Base-by-base conservation (phyloP, 2,113 vertebrate genomes). In the Cynoglossus semilaevis region DNA sequence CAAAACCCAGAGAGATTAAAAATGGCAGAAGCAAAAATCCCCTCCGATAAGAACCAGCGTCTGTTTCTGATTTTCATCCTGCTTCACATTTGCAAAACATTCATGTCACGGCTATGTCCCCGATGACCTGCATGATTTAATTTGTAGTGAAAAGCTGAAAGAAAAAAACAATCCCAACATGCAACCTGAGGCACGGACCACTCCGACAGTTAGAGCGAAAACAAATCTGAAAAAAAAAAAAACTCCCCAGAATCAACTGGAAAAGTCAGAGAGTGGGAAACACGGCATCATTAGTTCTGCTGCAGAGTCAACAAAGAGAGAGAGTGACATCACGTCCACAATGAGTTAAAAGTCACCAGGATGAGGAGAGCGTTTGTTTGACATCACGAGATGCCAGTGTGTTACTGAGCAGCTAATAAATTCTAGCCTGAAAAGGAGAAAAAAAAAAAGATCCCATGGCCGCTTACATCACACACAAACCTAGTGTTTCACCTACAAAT, bases 391-490 rank as follows among this genome's bases (percentile, higher is more conserved):
- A 1, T 16, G 62, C 54, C 72, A 70, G 16, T 1, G 8, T 15
- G 11, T 74, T 45, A 48, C 66, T 66, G 65, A 54, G 67, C 51
- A 49, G 48, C 51, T 51, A 63, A 50, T 64, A 64, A 79, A 67
- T 56, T 43, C 19, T 6, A 19, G 4, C 34, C 15, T 44, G 58
- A 49, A 51, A 67, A 45, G 59, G 45, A 58, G 51, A 9, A 34
- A 57, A 62, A 51, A 15, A 4, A 29, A 29, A 29, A n/a, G n/a
- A 29, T 6, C 29, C 65, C 61, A 60, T 8, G n/a, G 38, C 18
- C 51, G 1, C 3, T 51, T 18, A 50, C 10, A 18, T 61, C 46
- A 64, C 19, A 15, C 10, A 6, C 37, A 10, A 12, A 4, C 22
- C 2, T 6, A 29, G 2, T 34, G 42, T 37, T 65, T 15, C 29